Percentiles rank a stretch among this genome's conserved stretches.
These are phyloP conservation scores for Lampris incognitus DNA, from an alignment of 2,113 vertebrate species.

Conservation along the genomic window DNA sequence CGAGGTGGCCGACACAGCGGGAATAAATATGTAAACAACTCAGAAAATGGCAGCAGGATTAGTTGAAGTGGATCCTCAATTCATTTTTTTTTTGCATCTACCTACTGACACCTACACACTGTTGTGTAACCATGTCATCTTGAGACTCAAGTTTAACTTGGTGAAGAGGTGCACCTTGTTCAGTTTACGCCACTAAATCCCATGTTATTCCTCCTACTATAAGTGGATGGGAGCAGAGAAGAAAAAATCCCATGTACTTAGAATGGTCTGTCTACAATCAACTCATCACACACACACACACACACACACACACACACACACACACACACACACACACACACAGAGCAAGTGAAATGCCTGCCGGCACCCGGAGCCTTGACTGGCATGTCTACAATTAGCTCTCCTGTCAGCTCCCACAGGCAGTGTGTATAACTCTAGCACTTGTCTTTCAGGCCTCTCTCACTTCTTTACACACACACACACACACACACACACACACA, in stretches of 20 bases:
- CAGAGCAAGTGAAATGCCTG: background rate
- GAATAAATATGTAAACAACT: too few relatives aligned
- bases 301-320: constrained; percentile 19
- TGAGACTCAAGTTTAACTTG: constrained; percentile 2
- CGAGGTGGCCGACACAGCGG: too few relatives aligned
- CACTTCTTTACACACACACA: background rate
- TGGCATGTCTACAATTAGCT: constrained; percentile 39
- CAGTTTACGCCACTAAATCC: constrained; percentile 3
- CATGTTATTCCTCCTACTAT: background rate
- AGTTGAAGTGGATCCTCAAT: too few relatives aligned
- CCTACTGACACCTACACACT: too few relatives aligned
- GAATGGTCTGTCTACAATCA: constrained; percentile 22
- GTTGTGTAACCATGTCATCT: too few relatives aligned
- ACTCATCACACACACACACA: background rate
- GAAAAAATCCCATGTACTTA: background rate
- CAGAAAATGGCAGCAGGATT: too few relatives aligned
- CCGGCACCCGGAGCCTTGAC: background rate
- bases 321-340: constrained; percentile 14
- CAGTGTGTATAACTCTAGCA: constrained; percentile 37
- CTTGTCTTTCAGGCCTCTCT: constrained; percentile 12
- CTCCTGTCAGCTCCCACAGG: constrained; percentile 17
- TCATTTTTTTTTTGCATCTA: too few relatives aligned
- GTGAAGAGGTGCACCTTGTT: background rate
- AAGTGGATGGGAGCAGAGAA: too few relatives aligned
- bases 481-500: background rate